Evolutionary conservation across 1,140 invertebrate species (phyloP).

Genomic region (Zaprionus inermis): DNA sequence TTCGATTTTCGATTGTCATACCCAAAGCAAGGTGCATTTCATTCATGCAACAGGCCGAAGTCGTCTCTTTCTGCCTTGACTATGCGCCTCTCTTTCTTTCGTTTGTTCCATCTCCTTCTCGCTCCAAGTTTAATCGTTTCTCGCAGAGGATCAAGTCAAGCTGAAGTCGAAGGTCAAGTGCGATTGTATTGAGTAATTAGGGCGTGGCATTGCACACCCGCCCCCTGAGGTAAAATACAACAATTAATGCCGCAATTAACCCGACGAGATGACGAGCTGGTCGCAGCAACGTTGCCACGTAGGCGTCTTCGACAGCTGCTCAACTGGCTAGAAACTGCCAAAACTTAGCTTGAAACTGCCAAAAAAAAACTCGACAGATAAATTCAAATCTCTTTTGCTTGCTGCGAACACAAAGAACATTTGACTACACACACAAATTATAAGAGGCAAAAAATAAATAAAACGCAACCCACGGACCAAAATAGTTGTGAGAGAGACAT

Average conservation of each 20-base stretch:
- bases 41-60: conserved; percentile 50
- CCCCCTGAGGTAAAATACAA: conserved; percentile 49
- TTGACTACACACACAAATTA: conserved; percentile 69
- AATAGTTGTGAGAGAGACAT: conserved; percentile 20
- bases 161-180: conserved; percentile 68
- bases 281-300: conserved; percentile 33
- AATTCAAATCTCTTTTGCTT: conserved; percentile 51
- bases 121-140: conserved; percentile 3
- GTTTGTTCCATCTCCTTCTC: neutral
- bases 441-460: conserved; percentile 53
- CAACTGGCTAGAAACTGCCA: conserved; percentile 29
- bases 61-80: neutral
- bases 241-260: conserved; percentile 77
- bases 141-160: conserved; percentile 53
- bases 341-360: conserved; percentile 29
- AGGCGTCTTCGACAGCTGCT: conserved; percentile 43
- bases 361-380: conserved; percentile 55
- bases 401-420: conserved; percentile 71
- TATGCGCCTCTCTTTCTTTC: neutral
- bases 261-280: conserved; percentile 54
- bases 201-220: conserved; percentile 64
- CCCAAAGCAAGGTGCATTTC: conserved; percentile 45
- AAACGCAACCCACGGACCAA: conserved; percentile 64
- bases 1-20: conserved; percentile 31
- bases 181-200: conserved; percentile 73